Conservation (phyloP, 1,140 invertebrate species). For the Calephelis virginiensis region DNA sequence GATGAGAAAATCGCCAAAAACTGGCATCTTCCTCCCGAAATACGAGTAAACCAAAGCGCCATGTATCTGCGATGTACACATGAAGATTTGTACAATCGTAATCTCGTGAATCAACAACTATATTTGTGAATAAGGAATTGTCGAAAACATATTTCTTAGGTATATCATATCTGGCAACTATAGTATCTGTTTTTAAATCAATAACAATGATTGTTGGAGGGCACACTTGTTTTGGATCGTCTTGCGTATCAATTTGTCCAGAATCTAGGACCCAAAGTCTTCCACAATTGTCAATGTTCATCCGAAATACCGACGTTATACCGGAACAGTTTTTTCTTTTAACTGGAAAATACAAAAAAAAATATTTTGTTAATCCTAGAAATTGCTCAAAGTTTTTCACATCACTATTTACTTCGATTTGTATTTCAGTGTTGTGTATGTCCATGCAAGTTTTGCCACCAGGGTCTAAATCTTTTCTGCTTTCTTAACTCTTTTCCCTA, state of each 20-base stretch:
- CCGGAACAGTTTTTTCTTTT: constrained; percentile 79
- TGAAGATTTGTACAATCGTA: constrained; percentile 83
- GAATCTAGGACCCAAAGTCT: constrained; percentile 89
- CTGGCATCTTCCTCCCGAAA: constrained; percentile 82
- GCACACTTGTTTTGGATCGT: constrained; percentile 82
- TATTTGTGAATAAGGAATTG: constrained; percentile 87
- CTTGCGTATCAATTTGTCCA: constrained; percentile 80
- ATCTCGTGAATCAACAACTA: constrained; percentile 83
- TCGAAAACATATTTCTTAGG: constrained; percentile 83
- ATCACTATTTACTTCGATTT: too few species aligned
- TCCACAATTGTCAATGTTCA: constrained; percentile 84
- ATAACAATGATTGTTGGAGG: constrained; percentile 87
- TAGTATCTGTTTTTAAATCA: constrained; percentile 82
- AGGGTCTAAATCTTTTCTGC: too few species aligned
- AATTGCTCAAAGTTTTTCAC: too few species aligned
- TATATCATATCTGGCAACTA: constrained; percentile 81
- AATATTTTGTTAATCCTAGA: background rate
- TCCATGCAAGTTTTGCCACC: too few species aligned
- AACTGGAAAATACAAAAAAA: constrained; percentile 43
- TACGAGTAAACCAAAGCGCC: constrained; percentile 85
- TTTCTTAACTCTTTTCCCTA: too few species aligned
- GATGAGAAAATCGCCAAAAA: constrained; percentile 87
- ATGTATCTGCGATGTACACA: constrained; percentile 87
- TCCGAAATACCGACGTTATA: constrained; percentile 88
- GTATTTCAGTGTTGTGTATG: too few species aligned